Evolutionary conservation across 2,888 invertebrate species (phyloP), one percentile per base, ranked within the genome.

Genomic region (Campopleginae sp.): DNA sequence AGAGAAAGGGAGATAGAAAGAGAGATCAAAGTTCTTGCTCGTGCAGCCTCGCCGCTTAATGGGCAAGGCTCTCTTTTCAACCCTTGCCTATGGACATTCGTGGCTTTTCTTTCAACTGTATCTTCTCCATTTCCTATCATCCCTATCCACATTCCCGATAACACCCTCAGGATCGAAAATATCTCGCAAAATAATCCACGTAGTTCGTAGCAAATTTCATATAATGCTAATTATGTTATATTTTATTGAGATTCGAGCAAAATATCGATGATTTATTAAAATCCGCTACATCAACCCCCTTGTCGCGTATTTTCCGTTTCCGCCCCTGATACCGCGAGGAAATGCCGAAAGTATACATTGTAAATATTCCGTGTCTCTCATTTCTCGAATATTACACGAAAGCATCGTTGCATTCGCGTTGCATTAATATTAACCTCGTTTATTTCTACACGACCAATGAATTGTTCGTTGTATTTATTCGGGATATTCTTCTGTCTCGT

Each of bases 71-170:
- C 75, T 83, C 68, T 85, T 71, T 74, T 44, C 80, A 72, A 58
- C 79, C 75, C 74, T 80, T 71, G 42, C 75, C 23, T 74, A 33
- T 77, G 58, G 72, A 66, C 31, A 68, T 85, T 71, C 81, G 63
- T 54, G 74, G 74, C 79, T 85, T 75, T 76, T 85, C 75, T 76
- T 80, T 82, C 75, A 23, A 38, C 70, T 42, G 31, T 61, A 58
- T 23, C 27, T 48, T 33, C 63, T 65, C 27, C 8, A 14, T 33
- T 58, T 54, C 23, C 42, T 65, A 19, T 44, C 14, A 65, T 54
- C 42, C 77, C 71, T 71, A 85, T 88, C 86, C 86, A 87, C 85
- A 88, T 89, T 88, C 86, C 87, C 88, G 87, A 89, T 90, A 88
- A 81, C 81, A 63, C 72, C 27, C 42, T 51, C 46, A 54, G 65